A percentile compares a stretch with the other conserved stretches of the same genome.
phyloP scores from a whole-genome alignment of 2,113 vertebrate species.

The Xiphorhynchus elegans region DNA sequence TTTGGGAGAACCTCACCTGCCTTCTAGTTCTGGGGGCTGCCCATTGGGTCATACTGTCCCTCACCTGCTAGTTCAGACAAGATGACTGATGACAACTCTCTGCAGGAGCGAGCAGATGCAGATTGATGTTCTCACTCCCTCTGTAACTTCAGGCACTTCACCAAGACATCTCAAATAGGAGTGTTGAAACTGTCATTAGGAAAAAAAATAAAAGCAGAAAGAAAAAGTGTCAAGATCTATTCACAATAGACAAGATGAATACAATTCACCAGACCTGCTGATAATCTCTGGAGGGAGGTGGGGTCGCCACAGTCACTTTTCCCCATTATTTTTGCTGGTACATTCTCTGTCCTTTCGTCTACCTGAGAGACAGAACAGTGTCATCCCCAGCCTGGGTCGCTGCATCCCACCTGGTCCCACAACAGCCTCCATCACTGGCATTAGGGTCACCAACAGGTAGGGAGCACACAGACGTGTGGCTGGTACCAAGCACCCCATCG shows the following conservation, averaged over 20 bases:
- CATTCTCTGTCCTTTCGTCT: background rate
- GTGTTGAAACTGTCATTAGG: background rate
- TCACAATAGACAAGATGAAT: background rate
- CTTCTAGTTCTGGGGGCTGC: background rate
- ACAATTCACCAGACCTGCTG: background rate
- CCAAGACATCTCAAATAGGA: background rate
- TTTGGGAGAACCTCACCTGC: background rate
- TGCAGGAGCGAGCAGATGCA: background rate
- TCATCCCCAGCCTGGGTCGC: background rate
- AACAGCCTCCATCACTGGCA: background rate
- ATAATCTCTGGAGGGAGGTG: background rate
- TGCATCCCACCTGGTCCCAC: background rate
- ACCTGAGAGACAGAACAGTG: background rate
- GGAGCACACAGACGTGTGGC: fast-evolving
- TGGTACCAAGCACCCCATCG: background rate
- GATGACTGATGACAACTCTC: background rate
- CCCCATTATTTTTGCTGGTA: background rate
- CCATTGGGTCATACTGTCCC: background rate
- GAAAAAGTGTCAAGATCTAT: background rate
- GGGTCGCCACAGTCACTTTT: background rate
- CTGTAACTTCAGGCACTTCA: conserved; percentile 15
- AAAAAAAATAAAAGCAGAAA: background rate
- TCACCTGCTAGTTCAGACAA: background rate
- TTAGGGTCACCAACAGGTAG: background rate
- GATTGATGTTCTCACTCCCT: background rate